Evolutionary conservation across 2,888 invertebrate genomes (phyloP).

Genomic region (Rotaria socialis): DNA sequence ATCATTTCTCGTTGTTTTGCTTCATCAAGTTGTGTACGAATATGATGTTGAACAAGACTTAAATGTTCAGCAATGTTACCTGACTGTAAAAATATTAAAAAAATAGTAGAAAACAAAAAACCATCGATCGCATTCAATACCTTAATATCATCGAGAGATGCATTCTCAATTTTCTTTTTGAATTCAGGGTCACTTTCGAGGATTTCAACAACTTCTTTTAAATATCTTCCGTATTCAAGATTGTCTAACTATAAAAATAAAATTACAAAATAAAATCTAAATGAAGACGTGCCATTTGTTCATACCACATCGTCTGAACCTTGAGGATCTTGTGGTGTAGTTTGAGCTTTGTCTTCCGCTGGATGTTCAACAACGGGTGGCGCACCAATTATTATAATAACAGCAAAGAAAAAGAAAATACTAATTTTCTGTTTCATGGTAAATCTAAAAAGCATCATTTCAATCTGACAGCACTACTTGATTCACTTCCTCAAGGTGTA

Average conservation of each 20-base stretch:
- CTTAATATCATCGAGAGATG: conserved; percentile 43
- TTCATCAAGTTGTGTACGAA: conserved; percentile 82
- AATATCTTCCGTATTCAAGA: conserved; percentile 73
- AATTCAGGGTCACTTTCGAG: conserved; percentile 73
- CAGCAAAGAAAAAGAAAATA: not conserved
- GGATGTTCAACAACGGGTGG: not conserved
- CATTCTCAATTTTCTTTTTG: conserved; percentile 50
- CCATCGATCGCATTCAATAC: not conserved
- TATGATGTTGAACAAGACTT: conserved; percentile 79
- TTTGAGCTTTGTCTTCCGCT: not conserved
- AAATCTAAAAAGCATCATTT: not conserved
- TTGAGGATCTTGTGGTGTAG: not conserved
- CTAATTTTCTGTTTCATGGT: not conserved
- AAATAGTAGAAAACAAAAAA: not conserved
- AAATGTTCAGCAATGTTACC: conserved; percentile 85
- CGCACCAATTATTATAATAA: not conserved
- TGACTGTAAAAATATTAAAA: conserved; percentile 61
- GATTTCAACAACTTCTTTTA: conserved; percentile 81
- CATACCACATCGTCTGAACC: not conserved
- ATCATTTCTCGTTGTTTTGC: conserved; percentile 81
- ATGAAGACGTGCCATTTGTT: not conserved
- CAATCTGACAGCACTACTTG: too few relatives aligned
- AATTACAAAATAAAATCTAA: not conserved
- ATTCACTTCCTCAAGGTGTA: too few relatives aligned
- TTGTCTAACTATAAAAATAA: not conserved